These are phyloP conservation scores for Eudasyphora cyanicolor DNA, from an alignment of 2,888 invertebrate species.

Conservation along the genomic window DNA sequence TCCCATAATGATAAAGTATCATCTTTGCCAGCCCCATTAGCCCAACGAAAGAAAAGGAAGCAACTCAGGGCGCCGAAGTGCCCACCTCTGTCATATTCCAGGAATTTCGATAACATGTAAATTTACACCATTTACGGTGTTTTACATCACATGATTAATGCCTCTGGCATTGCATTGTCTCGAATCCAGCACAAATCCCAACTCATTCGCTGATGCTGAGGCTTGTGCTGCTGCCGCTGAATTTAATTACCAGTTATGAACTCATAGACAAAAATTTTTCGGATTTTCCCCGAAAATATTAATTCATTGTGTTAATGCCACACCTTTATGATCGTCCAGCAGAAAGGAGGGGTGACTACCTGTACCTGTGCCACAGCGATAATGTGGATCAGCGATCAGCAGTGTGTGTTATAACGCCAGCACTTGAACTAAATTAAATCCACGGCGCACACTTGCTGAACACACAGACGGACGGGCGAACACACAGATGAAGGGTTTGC, in stretches of 20 bases:
- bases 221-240: not conserved
- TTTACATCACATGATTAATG: constrained; percentile 44
- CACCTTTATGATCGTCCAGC: constrained; percentile 41
- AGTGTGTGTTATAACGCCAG: constrained; percentile 45
- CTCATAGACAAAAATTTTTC: constrained; percentile 30
- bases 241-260: constrained; percentile 43
- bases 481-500: not conserved
- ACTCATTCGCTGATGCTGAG: not conserved
- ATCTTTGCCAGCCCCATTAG: not conserved
- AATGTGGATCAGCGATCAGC: constrained; percentile 20
- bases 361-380: constrained; percentile 37
- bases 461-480: too few relatives aligned
- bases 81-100: constrained; percentile 14
- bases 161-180: constrained; percentile 14
- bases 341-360: not conserved
- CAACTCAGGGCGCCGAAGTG: constrained; percentile 3
- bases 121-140: constrained; percentile 48
- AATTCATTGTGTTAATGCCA: constrained; percentile 55
- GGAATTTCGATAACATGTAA: constrained; percentile 42
- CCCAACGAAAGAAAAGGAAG: not conserved
- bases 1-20: not conserved
- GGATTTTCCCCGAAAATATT: constrained; percentile 49
- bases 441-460: constrained; percentile 23
- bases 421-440: constrained; percentile 60
- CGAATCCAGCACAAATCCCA: constrained; percentile 24